A percentile compares a stretch with the other conserved stretches of the same genome.
Conservation (phyloP, 2,113 vertebrate species). For the Oreocharis arfaki region DNA sequence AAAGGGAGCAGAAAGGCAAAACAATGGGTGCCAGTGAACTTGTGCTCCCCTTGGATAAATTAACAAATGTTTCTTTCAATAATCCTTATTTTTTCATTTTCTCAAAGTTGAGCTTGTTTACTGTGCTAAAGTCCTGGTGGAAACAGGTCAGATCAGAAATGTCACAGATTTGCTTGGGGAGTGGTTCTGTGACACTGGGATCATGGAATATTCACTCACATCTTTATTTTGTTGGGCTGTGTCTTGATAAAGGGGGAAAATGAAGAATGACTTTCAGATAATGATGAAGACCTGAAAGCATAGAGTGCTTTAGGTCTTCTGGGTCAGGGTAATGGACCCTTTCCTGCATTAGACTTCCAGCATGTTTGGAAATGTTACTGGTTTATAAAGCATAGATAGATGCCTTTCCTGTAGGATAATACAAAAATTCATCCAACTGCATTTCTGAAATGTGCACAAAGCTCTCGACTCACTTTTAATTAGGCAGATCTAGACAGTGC, state of each 20-base stretch:
- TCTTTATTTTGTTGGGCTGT: not conserved
- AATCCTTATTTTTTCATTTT: not conserved
- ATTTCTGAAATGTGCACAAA: not conserved
- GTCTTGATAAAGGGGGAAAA: not conserved
- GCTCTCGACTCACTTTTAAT: not conserved
- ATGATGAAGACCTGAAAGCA: not conserved
- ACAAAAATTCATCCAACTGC: not conserved
- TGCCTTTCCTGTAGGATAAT: not conserved
- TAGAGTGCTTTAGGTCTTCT: not conserved
- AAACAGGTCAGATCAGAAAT: not conserved
- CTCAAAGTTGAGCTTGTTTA: not conserved
- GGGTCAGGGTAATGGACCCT: not conserved
- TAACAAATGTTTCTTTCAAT: not conserved
- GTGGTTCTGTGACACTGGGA: not conserved
- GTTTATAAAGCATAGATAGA: not conserved
- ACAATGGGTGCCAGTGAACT: conserved; percentile 20
- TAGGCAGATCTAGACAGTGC: not conserved
- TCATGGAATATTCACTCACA: not conserved
- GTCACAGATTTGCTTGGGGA: not conserved
- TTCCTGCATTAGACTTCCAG: not conserved
- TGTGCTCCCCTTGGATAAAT: not conserved
- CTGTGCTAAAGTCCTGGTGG: not conserved
- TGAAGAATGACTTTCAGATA: not conserved
- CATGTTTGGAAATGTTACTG: not conserved
- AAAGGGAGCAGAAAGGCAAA: not conserved